A percentile compares a stretch with the other conserved stretches of the same genome.
Conservation (phyloP, 2,888 invertebrate species). For the Drosophila cyrtoloma region DNA sequence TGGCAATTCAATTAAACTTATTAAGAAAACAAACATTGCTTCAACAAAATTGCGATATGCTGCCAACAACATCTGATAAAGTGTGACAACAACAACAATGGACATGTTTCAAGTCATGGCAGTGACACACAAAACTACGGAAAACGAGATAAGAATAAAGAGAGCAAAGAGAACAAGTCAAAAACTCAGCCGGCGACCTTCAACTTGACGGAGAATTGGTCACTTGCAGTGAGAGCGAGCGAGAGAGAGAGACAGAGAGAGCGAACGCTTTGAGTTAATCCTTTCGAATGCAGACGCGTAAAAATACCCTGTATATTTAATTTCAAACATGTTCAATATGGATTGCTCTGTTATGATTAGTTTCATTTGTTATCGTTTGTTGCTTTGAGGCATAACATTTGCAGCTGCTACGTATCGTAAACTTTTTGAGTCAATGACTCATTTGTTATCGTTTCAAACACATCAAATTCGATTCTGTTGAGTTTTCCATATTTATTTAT, state of each 20-base stretch:
- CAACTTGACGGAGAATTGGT: conserved; percentile 1
- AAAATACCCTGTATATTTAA: not conserved
- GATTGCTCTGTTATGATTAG: not conserved
- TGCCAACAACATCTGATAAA: conserved; percentile 32
- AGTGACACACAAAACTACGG: conserved; percentile 38
- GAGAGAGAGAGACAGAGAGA: not conserved
- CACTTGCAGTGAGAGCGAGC: not conserved
- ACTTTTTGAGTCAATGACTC: conserved; percentile 18
- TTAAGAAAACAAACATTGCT: conserved; percentile 27
- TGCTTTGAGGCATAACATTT: not conserved
- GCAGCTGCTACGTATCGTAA: conserved; percentile 7
- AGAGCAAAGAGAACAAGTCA: conserved; percentile 3
- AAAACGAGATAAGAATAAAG: conserved; percentile 17
- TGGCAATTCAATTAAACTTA: conserved; percentile 62
- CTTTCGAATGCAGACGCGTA: not conserved
- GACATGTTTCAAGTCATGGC: conserved; percentile 21
- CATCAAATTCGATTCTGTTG: not conserved
- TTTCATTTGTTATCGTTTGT: conserved; percentile 18
- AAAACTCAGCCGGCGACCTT: conserved; percentile 1
- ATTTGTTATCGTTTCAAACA: conserved; percentile 10
- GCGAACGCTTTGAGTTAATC: not conserved
- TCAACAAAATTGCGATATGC: conserved; percentile 33
- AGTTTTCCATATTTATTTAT: not conserved
- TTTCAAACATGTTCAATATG: not conserved
- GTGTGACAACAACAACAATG: conserved; percentile 21